Percentiles rank a stretch among this genome's conserved stretches.
Conservation (phyloP, 2,113 vertebrate species). For the Tachuris rubrigastra region DNA sequence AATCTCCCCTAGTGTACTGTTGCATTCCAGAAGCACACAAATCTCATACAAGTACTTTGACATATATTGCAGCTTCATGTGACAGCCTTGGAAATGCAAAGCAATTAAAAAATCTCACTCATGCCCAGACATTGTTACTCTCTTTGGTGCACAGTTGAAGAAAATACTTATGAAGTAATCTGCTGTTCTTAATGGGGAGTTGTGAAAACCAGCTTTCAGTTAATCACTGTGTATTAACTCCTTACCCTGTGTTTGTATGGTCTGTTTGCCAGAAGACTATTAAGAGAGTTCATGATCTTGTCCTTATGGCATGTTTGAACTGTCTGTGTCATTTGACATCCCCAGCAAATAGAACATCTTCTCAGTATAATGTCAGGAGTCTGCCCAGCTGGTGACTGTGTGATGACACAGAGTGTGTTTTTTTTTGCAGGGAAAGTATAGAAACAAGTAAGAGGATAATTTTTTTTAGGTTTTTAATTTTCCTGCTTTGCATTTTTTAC, state of each 20-base stretch:
- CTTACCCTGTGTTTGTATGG: neutral
- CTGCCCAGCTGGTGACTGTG: neutral
- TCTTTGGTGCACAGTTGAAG: neutral
- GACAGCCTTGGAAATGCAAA: neutral
- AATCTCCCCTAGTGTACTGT: neutral
- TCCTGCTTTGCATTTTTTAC: neutral
- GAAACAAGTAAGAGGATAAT: neutral
- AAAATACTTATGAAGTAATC: neutral
- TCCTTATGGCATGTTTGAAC: slow-evolving; percentile 21
- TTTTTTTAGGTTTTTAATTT: neutral
- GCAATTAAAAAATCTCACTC: neutral
- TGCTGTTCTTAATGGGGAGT: neutral
- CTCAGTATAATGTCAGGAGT: neutral
- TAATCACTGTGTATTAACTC: neutral
- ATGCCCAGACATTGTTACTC: neutral
- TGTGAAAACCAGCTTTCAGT: neutral
- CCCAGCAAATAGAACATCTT: neutral
- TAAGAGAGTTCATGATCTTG: slow-evolving; percentile 50
- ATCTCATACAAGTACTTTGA: neutral
- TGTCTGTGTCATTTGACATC: slow-evolving; percentile 15
- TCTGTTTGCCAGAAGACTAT: slow-evolving; percentile 21
- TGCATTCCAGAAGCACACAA: neutral
- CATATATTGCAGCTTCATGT: neutral
- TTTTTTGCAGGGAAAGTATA: no score
- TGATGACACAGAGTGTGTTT: neutral